Base-by-base conservation (phyloP, 2,888 invertebrate genomes). In the Pseudococcus viburni region DNA sequence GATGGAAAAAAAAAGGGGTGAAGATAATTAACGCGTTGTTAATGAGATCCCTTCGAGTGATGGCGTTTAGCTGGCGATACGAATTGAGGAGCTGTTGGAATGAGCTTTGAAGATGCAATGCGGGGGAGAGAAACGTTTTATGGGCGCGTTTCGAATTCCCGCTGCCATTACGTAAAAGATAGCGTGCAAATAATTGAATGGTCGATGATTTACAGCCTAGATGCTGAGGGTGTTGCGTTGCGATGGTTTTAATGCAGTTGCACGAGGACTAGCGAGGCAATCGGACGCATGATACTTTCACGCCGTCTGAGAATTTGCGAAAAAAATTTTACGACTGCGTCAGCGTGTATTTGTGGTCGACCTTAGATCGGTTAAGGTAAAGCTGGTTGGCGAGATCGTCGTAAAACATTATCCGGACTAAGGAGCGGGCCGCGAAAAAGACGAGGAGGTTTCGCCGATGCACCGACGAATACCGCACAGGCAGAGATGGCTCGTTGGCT, bases 261-360 rank as follows among this genome's bases (percentile, higher is more conserved):
- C 6, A 42, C 8, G 64, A 64, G 64, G n/a, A n/a, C n/a, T n/a
- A n/a, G 59, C 68, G 15, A 73, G 26, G 12, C 33, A n/a, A 73
- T 12, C 3, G 5, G 0, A 17, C 5, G 15, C 9, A 73, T 39
- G 6, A 8, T 73, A 73, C 73, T 73, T 73, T 73, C 73, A 73
- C 73, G 33, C 73, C 73, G 73, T 73, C 73, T 73, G 73, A 73
- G 73, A 73, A 73, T 73, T 73, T 73, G 73, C 73, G 33, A 39
- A 17, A 73, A 73, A 73, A 39, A 11, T 33, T 73, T 73, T 33
- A 73, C 73, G 73, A 73, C 33, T 19, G 9, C 33, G 73, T 64
- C 33, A 73, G 17, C 73, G 73, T 33, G 73, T 73, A 11, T 73
- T n/a, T 73, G 73, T 73, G 8, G 73, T 33, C 73, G 73, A 17